Evolutionary conservation across 2,797 vertebrate species (phyloP).

Genomic region (Neosilurus mollespiculum): DNA sequence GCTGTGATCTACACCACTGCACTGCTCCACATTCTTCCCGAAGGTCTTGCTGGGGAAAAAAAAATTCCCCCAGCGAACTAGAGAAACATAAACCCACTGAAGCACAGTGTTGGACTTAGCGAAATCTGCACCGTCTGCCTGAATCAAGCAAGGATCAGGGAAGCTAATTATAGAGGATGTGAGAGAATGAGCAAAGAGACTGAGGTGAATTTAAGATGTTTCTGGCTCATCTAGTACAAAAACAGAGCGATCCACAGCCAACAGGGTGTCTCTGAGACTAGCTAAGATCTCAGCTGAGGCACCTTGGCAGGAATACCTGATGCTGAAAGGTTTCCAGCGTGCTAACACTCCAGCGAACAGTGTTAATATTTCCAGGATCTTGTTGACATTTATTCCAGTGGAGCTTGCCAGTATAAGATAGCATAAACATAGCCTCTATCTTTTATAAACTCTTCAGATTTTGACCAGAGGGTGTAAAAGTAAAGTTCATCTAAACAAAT

Average conservation of each 20-base stretch:
- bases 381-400: background rate
- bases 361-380: constrained; percentile 7
- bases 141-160: background rate
- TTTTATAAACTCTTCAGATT: background rate
- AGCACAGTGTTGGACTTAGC: background rate
- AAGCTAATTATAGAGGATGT: constrained; percentile 20
- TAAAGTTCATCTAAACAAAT: background rate
- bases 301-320: constrained; percentile 10
- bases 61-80: background rate
- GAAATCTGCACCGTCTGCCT: background rate
- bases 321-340: background rate
- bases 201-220: constrained; percentile 7
- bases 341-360: constrained; percentile 3
- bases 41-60: background rate
- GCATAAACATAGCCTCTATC: background rate
- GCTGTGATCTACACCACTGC: constrained; percentile 11
- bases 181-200: constrained; percentile 1
- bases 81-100: background rate
- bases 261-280: background rate
- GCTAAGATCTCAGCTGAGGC: background rate
- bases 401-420: background rate
- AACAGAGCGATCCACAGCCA: constrained; percentile 12
- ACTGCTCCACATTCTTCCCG: constrained; percentile 5
- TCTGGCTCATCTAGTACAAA: background rate
- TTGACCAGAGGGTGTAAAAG: background rate